These are phyloP conservation scores for Tipula vernalis DNA, from an alignment of 2,888 invertebrate species.

Conservation along the genomic window DNA sequence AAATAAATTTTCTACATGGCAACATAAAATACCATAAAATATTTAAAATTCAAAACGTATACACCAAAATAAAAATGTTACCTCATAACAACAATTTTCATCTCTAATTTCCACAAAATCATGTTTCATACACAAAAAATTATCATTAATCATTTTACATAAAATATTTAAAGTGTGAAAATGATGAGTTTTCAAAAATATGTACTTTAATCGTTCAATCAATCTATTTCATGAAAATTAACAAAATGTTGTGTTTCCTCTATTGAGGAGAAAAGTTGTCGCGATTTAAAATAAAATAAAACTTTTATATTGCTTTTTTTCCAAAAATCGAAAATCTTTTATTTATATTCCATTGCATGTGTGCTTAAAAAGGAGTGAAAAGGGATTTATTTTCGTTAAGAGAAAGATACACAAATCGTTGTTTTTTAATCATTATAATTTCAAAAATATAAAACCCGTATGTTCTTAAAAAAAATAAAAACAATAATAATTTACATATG, in stretches of 20 bases:
- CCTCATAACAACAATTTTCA: not conserved
- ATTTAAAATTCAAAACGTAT: not conserved
- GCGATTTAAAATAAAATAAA: not conserved
- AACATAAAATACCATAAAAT: not conserved
- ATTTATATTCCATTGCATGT: not conserved
- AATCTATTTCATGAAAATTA: not conserved
- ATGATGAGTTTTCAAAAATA: not conserved
- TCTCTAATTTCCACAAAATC: not conserved
- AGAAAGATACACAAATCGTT: not conserved
- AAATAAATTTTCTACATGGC: not conserved
- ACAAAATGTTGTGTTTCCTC: not conserved
- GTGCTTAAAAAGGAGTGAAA: not conserved
- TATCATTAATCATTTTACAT: constrained; percentile 4
- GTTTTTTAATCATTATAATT: not conserved
- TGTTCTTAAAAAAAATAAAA: not conserved
- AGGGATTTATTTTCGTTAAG: not conserved
- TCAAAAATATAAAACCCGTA: not conserved
- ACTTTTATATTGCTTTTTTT: not conserved
- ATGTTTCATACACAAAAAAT: not conserved
- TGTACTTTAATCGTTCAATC: not conserved
- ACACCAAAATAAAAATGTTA: not conserved
- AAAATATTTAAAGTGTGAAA: not conserved
- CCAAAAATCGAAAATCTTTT: not conserved
- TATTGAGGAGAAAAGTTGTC: not conserved
- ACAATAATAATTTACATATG: not conserved